Evolutionary conservation across 2,888 invertebrate genomes (phyloP), one percentile per base, ranked within the genome.

Genomic region (Pyralis farinalis): DNA sequence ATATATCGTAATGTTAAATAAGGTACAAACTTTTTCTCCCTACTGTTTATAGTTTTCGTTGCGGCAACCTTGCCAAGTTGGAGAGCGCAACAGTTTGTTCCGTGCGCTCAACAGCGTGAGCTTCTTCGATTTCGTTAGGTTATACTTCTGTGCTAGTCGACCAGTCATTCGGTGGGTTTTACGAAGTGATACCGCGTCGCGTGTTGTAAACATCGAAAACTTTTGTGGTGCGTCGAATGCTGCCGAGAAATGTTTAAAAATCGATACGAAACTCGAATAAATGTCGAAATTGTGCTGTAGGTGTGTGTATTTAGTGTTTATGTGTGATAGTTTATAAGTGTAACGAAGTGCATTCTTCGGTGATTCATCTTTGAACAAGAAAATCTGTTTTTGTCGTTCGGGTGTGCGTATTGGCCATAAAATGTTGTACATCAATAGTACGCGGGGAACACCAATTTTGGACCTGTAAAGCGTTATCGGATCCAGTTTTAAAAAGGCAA

Each of bases 311-410:
- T 47, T 46, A 63, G 73, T 75, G 70, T 52, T 64, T 69, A 60
- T 60, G 42, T 53, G 71, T 65, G 64, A 44, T 63, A 62, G 58
- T 71, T 64, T 63, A 46, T 44, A 59, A 67, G 78, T 74, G 71
- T 58, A 60, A 58, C 57, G 43, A 55, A 71, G 82, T 84, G 83
- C 80, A 82, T 85, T 83, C 80, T 77, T 75, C 49, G 75, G 85
- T 86, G 86, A 86, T 85, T 86, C 86, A 86, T 86, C 85, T 85
- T 63, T 60, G 71, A 71, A 76, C 78, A 77, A 85, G 82, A 78
- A 81, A 77, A 78, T 65, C 63, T 75, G 76, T 79, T 75, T 65
- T 72, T 81, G 74, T 71, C 64, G 63, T 68, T 59, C 58, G 53
- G 62, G 58, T 61, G 48, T 69, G 70, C 66, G 71, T 62, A 64